A percentile compares a stretch with the other conserved stretches of the same genome.
These are phyloP conservation scores for Scomber scombrus DNA, from an alignment of 2,113 vertebrate genomes.

Conservation along the genomic window DNA sequence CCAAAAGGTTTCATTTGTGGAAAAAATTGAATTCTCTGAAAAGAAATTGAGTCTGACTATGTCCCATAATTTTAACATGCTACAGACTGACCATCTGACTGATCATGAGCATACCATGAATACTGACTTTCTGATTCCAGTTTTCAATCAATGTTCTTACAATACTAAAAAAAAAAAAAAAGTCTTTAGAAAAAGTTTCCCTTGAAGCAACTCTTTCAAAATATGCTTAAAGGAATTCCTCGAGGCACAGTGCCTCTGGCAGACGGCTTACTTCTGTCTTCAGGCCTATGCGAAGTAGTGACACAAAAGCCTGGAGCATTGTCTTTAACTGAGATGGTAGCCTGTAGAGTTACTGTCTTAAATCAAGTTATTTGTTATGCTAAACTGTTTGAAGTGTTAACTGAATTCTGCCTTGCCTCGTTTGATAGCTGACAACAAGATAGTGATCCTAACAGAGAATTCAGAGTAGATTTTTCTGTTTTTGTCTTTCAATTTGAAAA, in stretches of 20 bases:
- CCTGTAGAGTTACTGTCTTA: slow-evolving; percentile 51
- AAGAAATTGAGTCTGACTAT: not conserved
- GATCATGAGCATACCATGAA: not conserved
- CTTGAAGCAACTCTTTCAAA: slow-evolving; percentile 54
- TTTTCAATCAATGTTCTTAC: slow-evolving; percentile 12
- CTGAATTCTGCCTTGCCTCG: slow-evolving; percentile 14
- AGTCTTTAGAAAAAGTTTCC: slow-evolving; percentile 23
- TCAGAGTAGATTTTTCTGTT: not conserved
- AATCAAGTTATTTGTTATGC: slow-evolving; percentile 67
- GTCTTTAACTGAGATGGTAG: slow-evolving; percentile 65
- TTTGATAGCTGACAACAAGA: slow-evolving; percentile 24
- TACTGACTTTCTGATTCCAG: not conserved
- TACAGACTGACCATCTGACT: too few species aligned
- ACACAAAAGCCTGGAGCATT: slow-evolving; percentile 68
- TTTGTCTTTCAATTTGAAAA: too few species aligned
- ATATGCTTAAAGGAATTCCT: slow-evolving; percentile 63
- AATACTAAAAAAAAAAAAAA: not conserved
- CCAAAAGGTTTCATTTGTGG: not conserved
- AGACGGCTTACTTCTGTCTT: slow-evolving; percentile 63
- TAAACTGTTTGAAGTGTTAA: slow-evolving; percentile 45
- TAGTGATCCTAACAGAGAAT: slow-evolving; percentile 3
- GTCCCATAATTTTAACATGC: too few species aligned
- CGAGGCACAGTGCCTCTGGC: slow-evolving; percentile 68
- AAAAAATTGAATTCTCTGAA: not conserved
- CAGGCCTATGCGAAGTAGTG: slow-evolving; percentile 67